These are phyloP conservation scores for Margaritifera margaritifera DNA, from an alignment of 2,888 invertebrate genomes.

Conservation along the genomic window DNA sequence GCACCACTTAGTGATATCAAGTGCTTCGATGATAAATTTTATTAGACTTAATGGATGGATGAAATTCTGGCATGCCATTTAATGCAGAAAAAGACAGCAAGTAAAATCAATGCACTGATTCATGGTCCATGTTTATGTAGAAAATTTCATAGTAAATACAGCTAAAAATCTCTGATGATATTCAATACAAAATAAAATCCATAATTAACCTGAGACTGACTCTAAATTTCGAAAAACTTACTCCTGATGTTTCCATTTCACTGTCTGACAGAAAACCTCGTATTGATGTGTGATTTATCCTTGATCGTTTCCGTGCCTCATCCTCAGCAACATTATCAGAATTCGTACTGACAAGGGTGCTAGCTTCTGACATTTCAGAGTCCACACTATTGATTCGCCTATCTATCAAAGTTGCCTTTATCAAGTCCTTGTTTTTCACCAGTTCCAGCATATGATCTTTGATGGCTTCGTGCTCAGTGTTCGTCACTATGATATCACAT, in stretches of 20 bases:
- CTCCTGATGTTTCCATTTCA: constrained; percentile 91
- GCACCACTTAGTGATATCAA: too few species aligned
- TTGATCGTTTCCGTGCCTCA: constrained; percentile 42
- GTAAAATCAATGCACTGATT: too few species aligned
- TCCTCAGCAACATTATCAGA: constrained; percentile 57
- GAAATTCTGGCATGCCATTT: too few species aligned
- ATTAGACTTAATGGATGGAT: too few species aligned
- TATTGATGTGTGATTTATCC: constrained; percentile 78
- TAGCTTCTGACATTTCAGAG: constrained; percentile 84
- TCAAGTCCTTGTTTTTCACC: constrained; percentile 92
- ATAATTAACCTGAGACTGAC: too few species aligned
- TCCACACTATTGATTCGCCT: constrained; percentile 87
- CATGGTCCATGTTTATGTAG: background rate
- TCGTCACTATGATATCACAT: constrained; percentile 64
- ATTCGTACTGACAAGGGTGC: constrained; percentile 73
- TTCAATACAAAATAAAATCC: too few species aligned
- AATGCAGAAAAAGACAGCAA: background rate
- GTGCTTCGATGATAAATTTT: too few species aligned
- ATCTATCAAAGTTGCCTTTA: constrained; percentile 66
- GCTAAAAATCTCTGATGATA: background rate
- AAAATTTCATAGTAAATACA: constrained; percentile 6
- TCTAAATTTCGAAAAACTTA: constrained; percentile 75
- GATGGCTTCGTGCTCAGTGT: constrained; percentile 32
- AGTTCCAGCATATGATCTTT: constrained; percentile 83
- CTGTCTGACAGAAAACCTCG: constrained; percentile 95